phyloP scores from a whole-genome alignment of 2,797 vertebrate species.

The Amphiprion clarkii region DNA sequence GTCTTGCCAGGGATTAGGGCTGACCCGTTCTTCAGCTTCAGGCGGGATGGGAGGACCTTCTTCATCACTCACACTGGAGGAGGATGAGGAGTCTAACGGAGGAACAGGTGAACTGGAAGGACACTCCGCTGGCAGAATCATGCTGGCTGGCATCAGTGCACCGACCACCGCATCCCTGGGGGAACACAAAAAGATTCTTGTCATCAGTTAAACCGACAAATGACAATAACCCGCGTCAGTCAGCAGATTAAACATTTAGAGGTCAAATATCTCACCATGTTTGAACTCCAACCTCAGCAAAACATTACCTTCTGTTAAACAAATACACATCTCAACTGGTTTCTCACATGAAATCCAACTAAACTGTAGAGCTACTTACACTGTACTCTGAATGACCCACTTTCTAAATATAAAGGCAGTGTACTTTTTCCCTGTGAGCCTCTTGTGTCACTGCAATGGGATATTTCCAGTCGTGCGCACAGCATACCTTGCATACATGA shows the following conservation, averaged over 20 bases:
- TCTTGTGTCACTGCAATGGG: background rate
- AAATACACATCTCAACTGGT: background rate
- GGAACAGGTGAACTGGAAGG: slow-evolving; percentile 92
- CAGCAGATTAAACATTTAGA: slow-evolving; percentile 16
- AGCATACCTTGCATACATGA: slow-evolving; percentile 96
- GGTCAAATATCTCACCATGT: slow-evolving; percentile 10
- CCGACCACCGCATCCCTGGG: slow-evolving; percentile 94
- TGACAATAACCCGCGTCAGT: slow-evolving; percentile 3
- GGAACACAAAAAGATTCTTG: slow-evolving; percentile 13
- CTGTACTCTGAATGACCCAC: background rate
- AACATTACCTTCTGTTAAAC: background rate
- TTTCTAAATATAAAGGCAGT: background rate
- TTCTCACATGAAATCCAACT: too few relatives aligned
- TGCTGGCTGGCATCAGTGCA: slow-evolving; percentile 96
- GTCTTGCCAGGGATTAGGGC: slow-evolving; percentile 96
- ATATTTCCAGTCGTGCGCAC: background rate
- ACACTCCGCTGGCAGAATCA: slow-evolving; percentile 97
- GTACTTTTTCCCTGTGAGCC: background rate
- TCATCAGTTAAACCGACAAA: slow-evolving; percentile 31
- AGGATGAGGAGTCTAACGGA: slow-evolving; percentile 87
- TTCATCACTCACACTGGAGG: slow-evolving; percentile 88
- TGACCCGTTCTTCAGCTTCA: slow-evolving; percentile 91
- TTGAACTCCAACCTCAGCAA: background rate
- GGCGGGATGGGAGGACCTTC: slow-evolving; percentile 86
- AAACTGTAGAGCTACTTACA: too few relatives aligned